phyloP scores from a whole-genome alignment of 2,888 invertebrate genomes.

The Leptopilina drosophilae region DNA sequence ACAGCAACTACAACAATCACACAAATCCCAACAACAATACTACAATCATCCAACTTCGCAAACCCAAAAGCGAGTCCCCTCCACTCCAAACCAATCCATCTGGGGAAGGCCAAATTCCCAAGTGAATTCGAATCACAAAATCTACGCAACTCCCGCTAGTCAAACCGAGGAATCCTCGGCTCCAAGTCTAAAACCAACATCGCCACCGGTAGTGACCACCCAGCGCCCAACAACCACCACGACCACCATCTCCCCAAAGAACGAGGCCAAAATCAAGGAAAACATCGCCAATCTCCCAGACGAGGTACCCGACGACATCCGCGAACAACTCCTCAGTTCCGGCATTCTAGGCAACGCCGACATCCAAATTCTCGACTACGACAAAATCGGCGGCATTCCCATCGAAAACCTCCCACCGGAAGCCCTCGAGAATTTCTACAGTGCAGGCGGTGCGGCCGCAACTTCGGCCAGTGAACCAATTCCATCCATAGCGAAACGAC shows the following conservation, averaged over 20 bases:
- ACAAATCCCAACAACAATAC: constrained; percentile 68
- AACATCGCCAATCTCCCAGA: constrained; percentile 83
- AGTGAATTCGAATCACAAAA: constrained; percentile 65
- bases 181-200: constrained; percentile 77
- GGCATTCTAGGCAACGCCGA: constrained; percentile 93
- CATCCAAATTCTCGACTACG: constrained; percentile 91
- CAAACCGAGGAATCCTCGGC: constrained; percentile 66
- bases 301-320: constrained; percentile 92
- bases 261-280: constrained; percentile 77
- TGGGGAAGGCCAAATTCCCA: constrained; percentile 69
- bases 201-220: constrained; percentile 78
- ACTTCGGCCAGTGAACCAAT: constrained; percentile 83
- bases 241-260: constrained; percentile 78
- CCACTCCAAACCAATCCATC: constrained; percentile 61
- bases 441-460: constrained; percentile 88
- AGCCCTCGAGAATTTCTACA: constrained; percentile 91
- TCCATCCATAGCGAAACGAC: constrained; percentile 81
- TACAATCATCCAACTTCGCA: constrained; percentile 67
- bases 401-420: constrained; percentile 90
- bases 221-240: constrained; percentile 78
- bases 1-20: constrained; percentile 69
- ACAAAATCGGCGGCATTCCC: constrained; percentile 91
- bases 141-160: constrained; percentile 71
- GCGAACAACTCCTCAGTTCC: constrained; percentile 89
- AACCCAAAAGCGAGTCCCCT: constrained; percentile 73